Percentiles rank a stretch among this genome's conserved stretches.
phyloP scores from a whole-genome alignment of 1,140 invertebrate genomes.

The Drusus annulatus region DNA sequence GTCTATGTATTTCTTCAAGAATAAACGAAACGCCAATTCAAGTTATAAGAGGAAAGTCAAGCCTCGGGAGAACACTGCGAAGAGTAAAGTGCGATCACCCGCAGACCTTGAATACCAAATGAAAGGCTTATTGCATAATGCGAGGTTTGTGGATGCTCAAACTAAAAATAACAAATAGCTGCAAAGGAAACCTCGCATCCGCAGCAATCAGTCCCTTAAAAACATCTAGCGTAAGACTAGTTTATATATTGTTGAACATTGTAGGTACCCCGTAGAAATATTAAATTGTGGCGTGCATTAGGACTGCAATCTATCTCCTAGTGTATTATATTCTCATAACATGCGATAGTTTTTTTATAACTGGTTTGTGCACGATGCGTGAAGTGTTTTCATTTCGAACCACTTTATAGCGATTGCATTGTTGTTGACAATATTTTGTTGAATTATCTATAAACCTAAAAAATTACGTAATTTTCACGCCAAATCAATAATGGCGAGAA shows the following conservation, averaged over 20 bases:
- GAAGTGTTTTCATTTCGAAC: conserved; percentile 7
- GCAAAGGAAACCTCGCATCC: too few relatives aligned
- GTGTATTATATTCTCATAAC: neutral
- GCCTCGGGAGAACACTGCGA: neutral
- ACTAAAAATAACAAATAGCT: too few relatives aligned
- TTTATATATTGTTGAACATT: too few relatives aligned
- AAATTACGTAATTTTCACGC: too few relatives aligned
- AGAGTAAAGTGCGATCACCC: conserved; percentile 2
- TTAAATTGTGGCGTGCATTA: neutral
- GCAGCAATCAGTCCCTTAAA: too few relatives aligned
- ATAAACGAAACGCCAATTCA: too few relatives aligned
- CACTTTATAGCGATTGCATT: neutral
- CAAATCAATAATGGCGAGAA: too few relatives aligned
- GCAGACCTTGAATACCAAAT: neutral
- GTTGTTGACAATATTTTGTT: neutral
- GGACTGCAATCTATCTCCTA: neutral
- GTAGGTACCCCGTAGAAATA: too few relatives aligned
- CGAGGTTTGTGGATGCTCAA: too few relatives aligned
- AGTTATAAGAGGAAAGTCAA: neutral
- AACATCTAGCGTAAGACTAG: too few relatives aligned
- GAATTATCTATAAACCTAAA: too few relatives aligned
- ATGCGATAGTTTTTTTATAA: conserved; percentile 2
- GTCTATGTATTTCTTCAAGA: neutral
- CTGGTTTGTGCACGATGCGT: conserved; percentile 5
- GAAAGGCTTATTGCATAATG: conserved; percentile 5